Base-by-base conservation (phyloP, 2,113 vertebrate genomes). In the Pygoscelis antarcticus region DNA sequence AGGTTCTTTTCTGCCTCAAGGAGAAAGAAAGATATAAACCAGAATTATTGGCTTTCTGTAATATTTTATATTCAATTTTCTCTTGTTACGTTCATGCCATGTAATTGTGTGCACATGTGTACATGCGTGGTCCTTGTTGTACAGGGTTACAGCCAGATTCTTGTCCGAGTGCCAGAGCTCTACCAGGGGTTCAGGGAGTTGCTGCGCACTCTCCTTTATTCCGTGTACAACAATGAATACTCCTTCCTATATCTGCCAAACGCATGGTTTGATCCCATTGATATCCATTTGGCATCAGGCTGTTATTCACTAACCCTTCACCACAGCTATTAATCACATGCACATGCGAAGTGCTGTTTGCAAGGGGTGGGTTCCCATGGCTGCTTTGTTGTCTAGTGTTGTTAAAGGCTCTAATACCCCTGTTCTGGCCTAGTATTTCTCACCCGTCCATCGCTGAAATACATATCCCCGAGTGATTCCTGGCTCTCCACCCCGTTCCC, bases 41-140 rank as follows among this genome's bases (percentile, higher is more conserved):
- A 96, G 94, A 93, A 95, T 96, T 96, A 97, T 93, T 97, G 74
- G 91, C 95, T 96, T 97, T 97, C 91, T 96, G 94, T 93, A 96
- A 96, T 95, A 97, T 95, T 97, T 97, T 96, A 97, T 94, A 96
- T 91, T 96, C 89, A 80, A 94, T 97, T 97, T 97, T 96, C 94
- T 93, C 93, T 76, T 85, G 84, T 96, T 97, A 88, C 38, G 26
- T 94, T 91, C 87, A 90, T 97, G 95, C 93, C 94, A 96, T 94
- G 78, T 97, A 96, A 97, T 97, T 96, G 94, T 5, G 75, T 95
- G 91, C 96, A 97, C 78, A 97, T 96, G 96, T 97, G 93, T 93
- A 95, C 94, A 96, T 86, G 91, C 95, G 0, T 96, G 95, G 91
- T 94, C 93, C 93, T 96, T 90, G 77, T 79, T 97, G 94, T 74